Evolutionary conservation across 2,797 vertebrate species (phyloP).

Genomic region (Alosa sapidissima): DNA sequence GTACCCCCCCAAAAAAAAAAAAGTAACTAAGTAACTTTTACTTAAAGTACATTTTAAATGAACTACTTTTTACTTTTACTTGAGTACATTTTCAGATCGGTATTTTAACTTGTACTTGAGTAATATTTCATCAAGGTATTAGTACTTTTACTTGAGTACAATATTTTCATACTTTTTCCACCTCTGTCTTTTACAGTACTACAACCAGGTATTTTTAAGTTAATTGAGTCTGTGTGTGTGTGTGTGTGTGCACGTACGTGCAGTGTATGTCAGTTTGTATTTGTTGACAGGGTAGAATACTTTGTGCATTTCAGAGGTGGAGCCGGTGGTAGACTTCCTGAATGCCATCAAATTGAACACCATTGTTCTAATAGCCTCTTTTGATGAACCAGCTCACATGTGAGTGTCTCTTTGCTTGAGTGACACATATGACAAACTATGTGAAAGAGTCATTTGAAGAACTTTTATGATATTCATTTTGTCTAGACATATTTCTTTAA

Average conservation of each 20-base stretch:
- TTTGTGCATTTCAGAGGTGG: constrained; percentile 56
- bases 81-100: too few relatives aligned
- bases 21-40: too few relatives aligned
- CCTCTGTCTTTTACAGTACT: too few relatives aligned
- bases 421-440: background rate
- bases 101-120: too few relatives aligned
- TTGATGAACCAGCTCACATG: constrained; percentile 74
- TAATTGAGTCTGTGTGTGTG: background rate
- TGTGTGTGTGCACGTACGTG: background rate
- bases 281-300: background rate
- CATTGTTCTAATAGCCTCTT: constrained; percentile 71
- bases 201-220: too few relatives aligned
- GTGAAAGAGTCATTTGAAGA: background rate
- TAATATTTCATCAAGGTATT: too few relatives aligned
- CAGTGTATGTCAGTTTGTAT: background rate
- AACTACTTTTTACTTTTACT: too few relatives aligned
- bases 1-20: too few relatives aligned
- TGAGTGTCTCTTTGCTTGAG: constrained; percentile 58
- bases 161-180: too few relatives aligned
- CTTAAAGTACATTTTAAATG: too few relatives aligned
- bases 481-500: background rate
- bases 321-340: constrained; percentile 63
- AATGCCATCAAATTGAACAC: constrained; percentile 47
- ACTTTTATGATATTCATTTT: background rate
- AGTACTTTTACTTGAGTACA: too few relatives aligned